A percentile compares a stretch with the other conserved stretches of the same genome.
Evolutionary conservation across 2,797 vertebrate species (phyloP).

Genomic region (Babyrousa celebensis): DNA sequence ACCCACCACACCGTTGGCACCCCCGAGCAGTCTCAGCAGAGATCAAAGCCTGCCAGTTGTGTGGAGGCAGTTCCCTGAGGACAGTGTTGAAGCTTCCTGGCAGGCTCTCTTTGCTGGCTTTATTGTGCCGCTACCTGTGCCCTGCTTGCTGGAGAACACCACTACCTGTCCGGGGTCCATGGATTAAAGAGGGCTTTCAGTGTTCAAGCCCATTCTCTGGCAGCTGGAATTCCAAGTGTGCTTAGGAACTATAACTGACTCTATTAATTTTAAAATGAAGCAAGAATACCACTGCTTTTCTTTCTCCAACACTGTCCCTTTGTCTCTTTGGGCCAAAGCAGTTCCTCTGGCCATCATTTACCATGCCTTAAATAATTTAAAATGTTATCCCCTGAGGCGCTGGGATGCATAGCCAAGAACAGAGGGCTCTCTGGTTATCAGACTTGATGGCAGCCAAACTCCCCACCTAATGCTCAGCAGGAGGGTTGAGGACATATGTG

Average conservation of each 20-base stretch:
- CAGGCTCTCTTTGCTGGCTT: slow-evolving; percentile 51
- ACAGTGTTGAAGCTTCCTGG: slow-evolving; percentile 76
- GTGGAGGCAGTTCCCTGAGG: slow-evolving; percentile 69
- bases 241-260: slow-evolving; percentile 80
- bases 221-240: slow-evolving; percentile 64
- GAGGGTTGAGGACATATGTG: slow-evolving; percentile 65
- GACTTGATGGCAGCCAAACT: slow-evolving; percentile 46
- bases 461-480: not conserved
- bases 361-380: slow-evolving; percentile 60
- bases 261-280: slow-evolving; percentile 79
- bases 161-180: slow-evolving; percentile 36
- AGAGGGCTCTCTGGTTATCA: slow-evolving; percentile 80
- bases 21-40: slow-evolving; percentile 59
- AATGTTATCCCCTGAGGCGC: slow-evolving; percentile 28
- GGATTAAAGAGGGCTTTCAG: slow-evolving; percentile 82
- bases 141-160: slow-evolving; percentile 55
- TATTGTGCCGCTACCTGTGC: slow-evolving; percentile 66
- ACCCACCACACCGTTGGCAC: slow-evolving; percentile 75
- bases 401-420: not conserved
- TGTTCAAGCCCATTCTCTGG: slow-evolving; percentile 73
- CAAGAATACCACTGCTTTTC: slow-evolving; percentile 67
- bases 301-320: slow-evolving; percentile 80
- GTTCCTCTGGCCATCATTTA: not conserved
- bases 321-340: slow-evolving; percentile 63
- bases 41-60: slow-evolving; percentile 80